These are phyloP conservation scores for Gryon sp. DNA, from an alignment of 1,140 invertebrate genomes.

Conservation along the genomic window DNA sequence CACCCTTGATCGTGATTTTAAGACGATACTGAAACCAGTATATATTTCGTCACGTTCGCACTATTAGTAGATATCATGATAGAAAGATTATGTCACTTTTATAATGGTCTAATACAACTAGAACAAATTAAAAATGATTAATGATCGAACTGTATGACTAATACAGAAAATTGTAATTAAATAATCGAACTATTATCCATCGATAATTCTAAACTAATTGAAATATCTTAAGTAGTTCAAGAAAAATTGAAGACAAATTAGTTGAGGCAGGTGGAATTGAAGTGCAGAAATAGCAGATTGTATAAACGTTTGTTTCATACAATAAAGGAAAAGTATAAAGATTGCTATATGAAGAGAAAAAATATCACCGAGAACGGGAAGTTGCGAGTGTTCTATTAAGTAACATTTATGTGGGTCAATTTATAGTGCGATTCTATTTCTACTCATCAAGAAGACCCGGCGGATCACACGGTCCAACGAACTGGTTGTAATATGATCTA, in stretches of 20 bases:
- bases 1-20: slow-evolving; percentile 44
- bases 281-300: slow-evolving; percentile 1
- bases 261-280: too few relatives aligned
- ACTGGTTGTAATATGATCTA: slow-evolving; percentile 73
- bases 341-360: slow-evolving; percentile 10
- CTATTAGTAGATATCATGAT: slow-evolving; percentile 49
- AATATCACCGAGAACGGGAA: slow-evolving; percentile 22
- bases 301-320: slow-evolving; percentile 12
- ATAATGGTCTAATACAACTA: slow-evolving; percentile 35
- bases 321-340: slow-evolving; percentile 10
- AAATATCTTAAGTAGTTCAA: not conserved
- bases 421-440: slow-evolving; percentile 60
- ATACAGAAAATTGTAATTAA: slow-evolving; percentile 13
- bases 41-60: slow-evolving; percentile 55
- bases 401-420: slow-evolving; percentile 54
- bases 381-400: slow-evolving; percentile 40
- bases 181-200: slow-evolving; percentile 1
- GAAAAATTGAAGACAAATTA: not conserved
- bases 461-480: slow-evolving; percentile 64
- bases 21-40: slow-evolving; percentile 30
- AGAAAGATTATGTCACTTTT: slow-evolving; percentile 48
- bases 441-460: slow-evolving; percentile 46
- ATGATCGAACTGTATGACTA: not conserved
- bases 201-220: slow-evolving; percentile 3
- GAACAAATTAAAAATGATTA: slow-evolving; percentile 15